A percentile compares a stretch with the other conserved stretches of the same genome.
Evolutionary conservation across 2,113 vertebrate genomes (phyloP).

Genomic region (Mastomys coucha): DNA sequence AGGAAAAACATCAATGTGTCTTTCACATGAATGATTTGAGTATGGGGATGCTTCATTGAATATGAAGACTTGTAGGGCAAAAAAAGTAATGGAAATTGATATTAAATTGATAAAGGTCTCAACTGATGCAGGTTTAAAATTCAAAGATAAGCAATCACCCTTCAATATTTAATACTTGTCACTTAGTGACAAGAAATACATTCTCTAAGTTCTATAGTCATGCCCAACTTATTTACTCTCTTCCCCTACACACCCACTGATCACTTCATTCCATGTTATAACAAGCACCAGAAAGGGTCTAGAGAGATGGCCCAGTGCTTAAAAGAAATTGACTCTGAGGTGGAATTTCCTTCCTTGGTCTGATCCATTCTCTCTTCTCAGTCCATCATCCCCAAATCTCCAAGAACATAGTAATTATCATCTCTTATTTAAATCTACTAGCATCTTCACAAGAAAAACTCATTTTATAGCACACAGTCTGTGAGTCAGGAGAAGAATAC

Average conservation of each 20-base stretch:
- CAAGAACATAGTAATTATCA: neutral
- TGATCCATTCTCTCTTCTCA: neutral
- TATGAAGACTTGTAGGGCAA: neutral
- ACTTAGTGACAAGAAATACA: neutral
- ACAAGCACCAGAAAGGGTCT: neutral
- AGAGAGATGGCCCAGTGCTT: too few relatives aligned
- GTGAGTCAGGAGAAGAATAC: neutral
- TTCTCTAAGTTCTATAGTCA: neutral
- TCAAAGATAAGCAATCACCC: neutral
- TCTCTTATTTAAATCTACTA: neutral
- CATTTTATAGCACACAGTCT: neutral
- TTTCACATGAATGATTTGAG: neutral
- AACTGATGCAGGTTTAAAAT: neutral
- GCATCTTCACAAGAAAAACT: neutral
- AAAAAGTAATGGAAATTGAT: neutral
- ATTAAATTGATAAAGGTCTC: neutral
- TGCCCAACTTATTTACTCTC: neutral
- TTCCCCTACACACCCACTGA: neutral
- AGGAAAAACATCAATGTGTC: neutral
- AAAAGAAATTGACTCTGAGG: neutral
- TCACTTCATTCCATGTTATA: neutral
- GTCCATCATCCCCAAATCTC: rapidly evolving
- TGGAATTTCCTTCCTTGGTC: neutral
- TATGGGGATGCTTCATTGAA: neutral
- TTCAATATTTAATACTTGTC: neutral